phyloP scores from a whole-genome alignment of 2,888 invertebrate species.

The Drosophila anceps region DNA sequence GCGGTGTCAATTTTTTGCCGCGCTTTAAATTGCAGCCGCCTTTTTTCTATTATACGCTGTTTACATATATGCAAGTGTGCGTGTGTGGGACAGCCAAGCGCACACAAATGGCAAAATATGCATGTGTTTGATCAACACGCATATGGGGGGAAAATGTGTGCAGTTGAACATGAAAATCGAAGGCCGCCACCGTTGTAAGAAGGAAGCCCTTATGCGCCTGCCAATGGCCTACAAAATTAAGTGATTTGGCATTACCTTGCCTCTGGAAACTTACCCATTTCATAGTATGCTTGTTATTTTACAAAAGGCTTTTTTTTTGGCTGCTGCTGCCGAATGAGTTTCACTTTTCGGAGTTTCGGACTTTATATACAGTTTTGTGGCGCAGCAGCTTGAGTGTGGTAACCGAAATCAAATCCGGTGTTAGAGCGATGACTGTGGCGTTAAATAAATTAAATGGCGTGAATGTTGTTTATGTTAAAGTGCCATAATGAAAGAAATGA shows the following conservation, averaged over 20 bases:
- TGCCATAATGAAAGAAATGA: constrained; percentile 56
- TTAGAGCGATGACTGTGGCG: constrained; percentile 38
- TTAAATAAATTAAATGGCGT: constrained; percentile 44
- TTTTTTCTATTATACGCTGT: constrained; percentile 19
- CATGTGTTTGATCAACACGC: neutral
- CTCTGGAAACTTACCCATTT: constrained; percentile 65
- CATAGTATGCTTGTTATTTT: constrained; percentile 51
- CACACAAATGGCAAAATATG: neutral
- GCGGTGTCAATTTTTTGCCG: constrained; percentile 32
- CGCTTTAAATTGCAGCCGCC: constrained; percentile 42
- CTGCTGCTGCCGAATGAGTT: constrained; percentile 32
- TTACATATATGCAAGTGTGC: constrained; percentile 6
- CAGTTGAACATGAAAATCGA: constrained; percentile 34
- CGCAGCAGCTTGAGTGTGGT: constrained; percentile 18
- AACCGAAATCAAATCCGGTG: constrained; percentile 26
- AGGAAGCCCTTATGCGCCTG: constrained; percentile 12
- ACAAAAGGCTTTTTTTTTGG: constrained; percentile 30
- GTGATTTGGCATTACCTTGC: constrained; percentile 5
- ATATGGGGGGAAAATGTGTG: constrained; percentile 12
- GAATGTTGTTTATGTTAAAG: constrained; percentile 53
- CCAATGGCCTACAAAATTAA: constrained; percentile 7
- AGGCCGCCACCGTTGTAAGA: constrained; percentile 34
- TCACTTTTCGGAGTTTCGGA: constrained; percentile 26
- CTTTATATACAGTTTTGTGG: neutral
- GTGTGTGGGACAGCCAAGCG: constrained; percentile 11